These are phyloP conservation scores for Nomada hirtipes DNA, from an alignment of 2,888 invertebrate genomes.

Conservation along the genomic window DNA sequence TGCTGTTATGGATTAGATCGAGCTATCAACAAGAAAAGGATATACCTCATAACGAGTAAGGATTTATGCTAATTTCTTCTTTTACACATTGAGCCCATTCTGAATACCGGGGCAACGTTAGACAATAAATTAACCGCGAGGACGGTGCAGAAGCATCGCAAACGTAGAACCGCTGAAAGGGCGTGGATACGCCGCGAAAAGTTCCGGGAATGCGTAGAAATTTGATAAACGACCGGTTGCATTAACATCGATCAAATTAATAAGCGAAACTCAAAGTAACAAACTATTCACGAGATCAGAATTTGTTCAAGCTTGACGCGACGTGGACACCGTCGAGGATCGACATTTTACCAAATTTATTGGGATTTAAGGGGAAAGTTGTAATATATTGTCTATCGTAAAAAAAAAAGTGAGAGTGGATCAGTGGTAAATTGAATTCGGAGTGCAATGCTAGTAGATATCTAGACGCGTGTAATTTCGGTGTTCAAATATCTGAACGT, in stretches of 20 bases:
- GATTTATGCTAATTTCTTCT: constrained; percentile 63
- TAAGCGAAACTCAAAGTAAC: background rate
- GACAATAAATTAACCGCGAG: too few relatives aligned
- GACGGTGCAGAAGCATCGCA: too few relatives aligned
- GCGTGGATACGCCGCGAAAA: constrained; percentile 17
- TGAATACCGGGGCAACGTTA: background rate
- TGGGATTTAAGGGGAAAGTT: background rate
- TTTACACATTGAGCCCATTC: too few relatives aligned
- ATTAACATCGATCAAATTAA: background rate
- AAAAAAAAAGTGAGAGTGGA: background rate
- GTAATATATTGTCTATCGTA: background rate
- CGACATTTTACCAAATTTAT: background rate
- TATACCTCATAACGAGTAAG: constrained; percentile 96
- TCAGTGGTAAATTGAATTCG: constrained; percentile 13
- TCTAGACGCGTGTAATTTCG: background rate
- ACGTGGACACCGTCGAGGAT: too few relatives aligned
- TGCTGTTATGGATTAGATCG: constrained; percentile 84
- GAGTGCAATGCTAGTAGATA: background rate
- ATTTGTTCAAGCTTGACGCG: too few relatives aligned
- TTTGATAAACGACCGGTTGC: background rate
- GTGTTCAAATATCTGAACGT: background rate
- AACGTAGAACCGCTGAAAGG: background rate
- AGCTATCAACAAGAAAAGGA: constrained; percentile 93
- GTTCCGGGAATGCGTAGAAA: background rate
- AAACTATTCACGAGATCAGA: too few relatives aligned